A percentile compares a stretch with the other conserved stretches of the same genome.
phyloP scores from a whole-genome alignment of 2,888 invertebrate genomes.

The Oscheius sp. region DNA sequence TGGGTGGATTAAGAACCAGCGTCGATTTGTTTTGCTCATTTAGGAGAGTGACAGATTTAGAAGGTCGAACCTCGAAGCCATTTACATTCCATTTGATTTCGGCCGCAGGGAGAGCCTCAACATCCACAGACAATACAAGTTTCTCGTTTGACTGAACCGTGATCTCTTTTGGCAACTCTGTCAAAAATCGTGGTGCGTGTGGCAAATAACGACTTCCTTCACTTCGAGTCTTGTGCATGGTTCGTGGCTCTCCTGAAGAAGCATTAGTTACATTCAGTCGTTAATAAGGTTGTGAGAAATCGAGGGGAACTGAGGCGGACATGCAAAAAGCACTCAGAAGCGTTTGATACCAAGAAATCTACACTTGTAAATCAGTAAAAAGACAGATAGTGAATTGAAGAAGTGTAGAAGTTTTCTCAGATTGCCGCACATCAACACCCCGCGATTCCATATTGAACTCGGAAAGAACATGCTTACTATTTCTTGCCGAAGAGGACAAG shows the following conservation, averaged over 20 bases:
- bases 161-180: slow-evolving; percentile 54
- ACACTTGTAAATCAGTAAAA: slow-evolving; percentile 10
- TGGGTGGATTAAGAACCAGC: slow-evolving; percentile 65
- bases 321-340: slow-evolving; percentile 36
- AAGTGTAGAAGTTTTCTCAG: slow-evolving; percentile 28
- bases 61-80: slow-evolving; percentile 73
- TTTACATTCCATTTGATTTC: slow-evolving; percentile 76
- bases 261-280: slow-evolving; percentile 31
- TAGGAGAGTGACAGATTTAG: slow-evolving; percentile 52
- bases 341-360: slow-evolving; percentile 21
- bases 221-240: slow-evolving; percentile 37
- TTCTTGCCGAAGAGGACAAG: slow-evolving; percentile 20
- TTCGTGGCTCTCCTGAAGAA: slow-evolving; percentile 31
- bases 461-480: slow-evolving; percentile 12
- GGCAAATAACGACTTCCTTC: slow-evolving; percentile 56
- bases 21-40: slow-evolving; percentile 67
- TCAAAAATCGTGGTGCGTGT: slow-evolving; percentile 65
- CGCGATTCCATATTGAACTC: slow-evolving; percentile 20
- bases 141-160: slow-evolving; percentile 57
- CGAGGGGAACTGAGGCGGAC: slow-evolving; percentile 38
- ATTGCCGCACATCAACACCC: slow-evolving; percentile 35
- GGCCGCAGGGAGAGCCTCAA: slow-evolving; percentile 67
- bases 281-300: slow-evolving; percentile 32
- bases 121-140: slow-evolving; percentile 66
- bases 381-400: background rate